Conservation (phyloP, 2,113 vertebrate genomes). For the Jacana jacana region DNA sequence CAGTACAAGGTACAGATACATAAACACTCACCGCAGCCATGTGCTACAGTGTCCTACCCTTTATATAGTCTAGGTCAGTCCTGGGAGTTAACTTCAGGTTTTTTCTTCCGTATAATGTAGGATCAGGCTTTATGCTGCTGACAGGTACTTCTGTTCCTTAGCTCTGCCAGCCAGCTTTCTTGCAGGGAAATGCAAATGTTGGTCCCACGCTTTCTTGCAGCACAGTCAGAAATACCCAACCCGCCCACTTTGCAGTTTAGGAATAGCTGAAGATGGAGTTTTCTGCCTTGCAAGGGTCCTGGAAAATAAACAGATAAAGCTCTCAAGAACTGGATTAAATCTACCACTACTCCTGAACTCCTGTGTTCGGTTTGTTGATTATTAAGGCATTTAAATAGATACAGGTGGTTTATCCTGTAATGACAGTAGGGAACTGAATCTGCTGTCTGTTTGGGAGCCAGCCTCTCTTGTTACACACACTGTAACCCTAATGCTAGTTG, state of each 20-base stretch:
- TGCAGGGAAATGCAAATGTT: neutral
- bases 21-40: accelerated
- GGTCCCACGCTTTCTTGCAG: constrained; percentile 7
- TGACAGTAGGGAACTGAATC: neutral
- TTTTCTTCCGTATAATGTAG: neutral
- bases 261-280: constrained; percentile 20
- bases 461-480: neutral
- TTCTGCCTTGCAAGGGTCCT: constrained; percentile 2
- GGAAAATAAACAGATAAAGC: constrained; percentile 30
- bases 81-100: neutral
- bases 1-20: accelerated
- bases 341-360: neutral
- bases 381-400: neutral
- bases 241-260: neutral
- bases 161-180: neutral
- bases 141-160: neutral
- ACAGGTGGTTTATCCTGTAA: neutral
- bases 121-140: neutral
- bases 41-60: neutral
- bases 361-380: neutral
- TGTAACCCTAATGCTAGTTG: neutral
- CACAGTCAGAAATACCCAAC: neutral
- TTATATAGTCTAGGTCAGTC: neutral
- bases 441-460: neutral
- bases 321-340: constrained; percentile 25